phyloP scores from a whole-genome alignment of 2,888 invertebrate genomes.

The Stegana nigrithorax region DNA sequence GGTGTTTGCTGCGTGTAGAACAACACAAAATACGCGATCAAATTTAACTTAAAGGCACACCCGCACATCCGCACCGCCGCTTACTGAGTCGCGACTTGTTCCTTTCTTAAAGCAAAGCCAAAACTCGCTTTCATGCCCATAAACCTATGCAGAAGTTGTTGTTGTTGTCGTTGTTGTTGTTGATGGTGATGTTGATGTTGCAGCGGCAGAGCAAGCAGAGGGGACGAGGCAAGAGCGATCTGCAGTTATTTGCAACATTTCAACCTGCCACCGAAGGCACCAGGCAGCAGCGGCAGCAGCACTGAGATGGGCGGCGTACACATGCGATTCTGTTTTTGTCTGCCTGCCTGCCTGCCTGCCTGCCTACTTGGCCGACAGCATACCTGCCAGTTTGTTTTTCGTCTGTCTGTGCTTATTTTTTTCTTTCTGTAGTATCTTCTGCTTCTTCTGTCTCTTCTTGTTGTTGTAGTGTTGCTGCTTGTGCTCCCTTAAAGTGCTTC shows the following conservation, averaged over 20 bases:
- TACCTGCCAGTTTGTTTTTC: no score
- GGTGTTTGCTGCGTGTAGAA: slow-evolving; percentile 59
- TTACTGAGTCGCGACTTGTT: slow-evolving; percentile 30
- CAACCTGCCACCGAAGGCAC: slow-evolving; percentile 54
- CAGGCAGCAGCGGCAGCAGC: slow-evolving; percentile 32
- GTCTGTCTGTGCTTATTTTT: slow-evolving; percentile 11
- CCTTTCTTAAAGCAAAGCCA: slow-evolving; percentile 6
- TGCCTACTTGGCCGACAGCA: no score
- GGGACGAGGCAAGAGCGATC: no score
- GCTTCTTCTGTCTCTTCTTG: no score
- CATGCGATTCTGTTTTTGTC: no score
- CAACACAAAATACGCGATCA: slow-evolving; percentile 59
- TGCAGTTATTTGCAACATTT: slow-evolving; percentile 53
- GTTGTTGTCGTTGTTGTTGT: not conserved
- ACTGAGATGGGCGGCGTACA: slow-evolving; percentile 64
- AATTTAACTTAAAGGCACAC: slow-evolving; percentile 32
- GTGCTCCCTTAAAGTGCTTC: not conserved
- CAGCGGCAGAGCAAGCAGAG: slow-evolving; percentile 30
- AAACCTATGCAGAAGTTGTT: slow-evolving; percentile 20
- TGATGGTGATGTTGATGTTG: no score
- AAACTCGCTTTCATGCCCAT: slow-evolving; percentile 61
- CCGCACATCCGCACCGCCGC: slow-evolving; percentile 42
- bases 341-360: no score
- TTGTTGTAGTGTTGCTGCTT: no score
- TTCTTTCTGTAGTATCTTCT: slow-evolving; percentile 31